phyloP scores from a whole-genome alignment of 2,888 invertebrate species.

The Dilophus febrilis region DNA sequence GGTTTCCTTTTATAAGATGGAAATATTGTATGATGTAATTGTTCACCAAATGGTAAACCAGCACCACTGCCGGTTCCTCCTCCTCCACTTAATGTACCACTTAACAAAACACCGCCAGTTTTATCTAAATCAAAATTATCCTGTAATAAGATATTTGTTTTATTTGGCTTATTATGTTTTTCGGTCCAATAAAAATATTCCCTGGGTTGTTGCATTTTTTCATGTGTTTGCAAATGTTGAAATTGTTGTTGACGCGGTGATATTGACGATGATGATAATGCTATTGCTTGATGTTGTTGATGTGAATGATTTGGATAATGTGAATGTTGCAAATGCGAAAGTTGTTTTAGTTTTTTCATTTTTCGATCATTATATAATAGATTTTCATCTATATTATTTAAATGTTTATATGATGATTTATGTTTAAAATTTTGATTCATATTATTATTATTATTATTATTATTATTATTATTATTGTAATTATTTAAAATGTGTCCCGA shows the following conservation, averaged over 20 bases:
- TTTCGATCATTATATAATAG: conserved; percentile 10
- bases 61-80: not conserved
- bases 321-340: conserved; percentile 5
- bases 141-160: conserved; percentile 16
- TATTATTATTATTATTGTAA: no score
- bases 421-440: not conserved
- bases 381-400: conserved; percentile 11
- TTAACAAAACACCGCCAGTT: not conserved
- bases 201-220: conserved; percentile 11
- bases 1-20: conserved; percentile 4
- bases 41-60: not conserved
- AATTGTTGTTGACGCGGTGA: not conserved
- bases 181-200: conserved; percentile 29
- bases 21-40: conserved; percentile 2
- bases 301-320: not conserved
- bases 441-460: no score
- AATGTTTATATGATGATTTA: conserved; percentile 5
- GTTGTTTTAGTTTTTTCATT: conserved; percentile 10
- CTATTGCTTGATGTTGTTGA: not conserved
- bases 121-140: conserved; percentile 1
- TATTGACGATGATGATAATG: not conserved
- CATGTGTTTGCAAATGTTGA: conserved; percentile 3
- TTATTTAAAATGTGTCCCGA: not conserved
- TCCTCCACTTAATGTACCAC: conserved; percentile 4
- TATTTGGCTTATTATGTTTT: conserved; percentile 20